Conservation (phyloP, 2,797 vertebrate genomes). For the Thalassophryne amazonica region DNA sequence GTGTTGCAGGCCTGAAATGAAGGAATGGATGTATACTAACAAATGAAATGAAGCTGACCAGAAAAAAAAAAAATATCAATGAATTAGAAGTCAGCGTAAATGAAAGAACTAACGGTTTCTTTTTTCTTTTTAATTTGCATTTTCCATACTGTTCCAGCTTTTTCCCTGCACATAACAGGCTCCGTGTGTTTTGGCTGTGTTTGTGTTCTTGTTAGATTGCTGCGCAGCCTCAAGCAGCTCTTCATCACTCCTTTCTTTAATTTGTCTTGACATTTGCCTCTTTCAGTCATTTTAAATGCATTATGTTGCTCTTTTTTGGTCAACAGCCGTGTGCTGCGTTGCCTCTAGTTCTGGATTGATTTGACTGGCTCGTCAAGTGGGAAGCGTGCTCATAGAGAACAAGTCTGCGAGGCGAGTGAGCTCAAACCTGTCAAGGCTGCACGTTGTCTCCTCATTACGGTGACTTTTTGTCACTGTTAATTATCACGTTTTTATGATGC, state of each 20-base stretch:
- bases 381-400: slow-evolving; percentile 7
- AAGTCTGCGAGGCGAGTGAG: slow-evolving; percentile 25
- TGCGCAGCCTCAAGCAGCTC: slow-evolving; percentile 22
- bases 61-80: too few relatives aligned
- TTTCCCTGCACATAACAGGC: too few relatives aligned
- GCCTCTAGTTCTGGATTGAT: slow-evolving; percentile 38
- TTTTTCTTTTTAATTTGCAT: too few relatives aligned
- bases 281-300: slow-evolving; percentile 33
- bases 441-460: slow-evolving; percentile 53
- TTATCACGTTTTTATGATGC: slow-evolving; percentile 56
- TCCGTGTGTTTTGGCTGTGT: too few relatives aligned
- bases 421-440: slow-evolving; percentile 46
- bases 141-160: too few relatives aligned
- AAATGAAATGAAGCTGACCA: too few relatives aligned
- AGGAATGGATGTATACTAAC: too few relatives aligned
- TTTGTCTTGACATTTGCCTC: slow-evolving; percentile 32
- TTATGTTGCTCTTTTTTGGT: slow-evolving; percentile 26
- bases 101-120: too few relatives aligned
- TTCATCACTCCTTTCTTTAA: slow-evolving; percentile 35
- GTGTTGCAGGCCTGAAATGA: too few relatives aligned
- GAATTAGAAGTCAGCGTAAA: too few relatives aligned
- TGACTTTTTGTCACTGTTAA: slow-evolving; percentile 72
- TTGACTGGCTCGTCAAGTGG: slow-evolving; percentile 33
- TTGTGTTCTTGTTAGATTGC: slow-evolving; percentile 16
- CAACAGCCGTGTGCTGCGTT: slow-evolving; percentile 10